phyloP scores from a whole-genome alignment of 2,888 invertebrate species.

The Onchidella celtica region DNA sequence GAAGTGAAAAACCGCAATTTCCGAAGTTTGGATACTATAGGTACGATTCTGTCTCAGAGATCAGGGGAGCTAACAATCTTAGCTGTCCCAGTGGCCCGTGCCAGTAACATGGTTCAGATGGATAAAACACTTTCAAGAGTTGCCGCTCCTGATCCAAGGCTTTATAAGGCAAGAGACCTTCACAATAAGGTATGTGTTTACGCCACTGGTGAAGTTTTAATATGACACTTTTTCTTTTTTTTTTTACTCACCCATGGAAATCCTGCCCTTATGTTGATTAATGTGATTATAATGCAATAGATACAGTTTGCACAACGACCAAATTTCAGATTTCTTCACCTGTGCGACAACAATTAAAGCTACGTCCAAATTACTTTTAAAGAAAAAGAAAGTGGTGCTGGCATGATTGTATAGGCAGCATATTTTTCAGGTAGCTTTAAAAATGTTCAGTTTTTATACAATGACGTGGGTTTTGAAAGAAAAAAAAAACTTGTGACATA shows the following conservation, averaged over 20 bases:
- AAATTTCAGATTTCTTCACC: too few species aligned
- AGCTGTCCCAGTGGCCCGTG: conserved; percentile 69
- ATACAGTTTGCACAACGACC: neutral
- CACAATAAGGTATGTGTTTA: conserved; percentile 56
- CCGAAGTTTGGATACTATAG: conserved; percentile 60
- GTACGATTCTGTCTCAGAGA: conserved; percentile 61
- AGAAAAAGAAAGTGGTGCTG: too few species aligned
- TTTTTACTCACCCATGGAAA: neutral
- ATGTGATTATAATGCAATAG: too few species aligned
- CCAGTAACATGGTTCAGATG: conserved; percentile 52
- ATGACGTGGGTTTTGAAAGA: too few species aligned
- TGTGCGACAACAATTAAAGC: too few species aligned
- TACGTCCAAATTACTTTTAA: too few species aligned
- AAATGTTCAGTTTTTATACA: too few species aligned
- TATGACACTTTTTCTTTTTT: neutral
- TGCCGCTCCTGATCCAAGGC: conserved; percentile 57
- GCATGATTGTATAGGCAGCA: too few species aligned
- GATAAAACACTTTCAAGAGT: conserved; percentile 49
- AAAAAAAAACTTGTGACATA: too few species aligned
- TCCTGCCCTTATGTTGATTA: too few species aligned
- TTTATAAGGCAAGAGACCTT: conserved; percentile 65
- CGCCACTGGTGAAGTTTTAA: too few species aligned
- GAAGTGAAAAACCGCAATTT: conserved; percentile 71
- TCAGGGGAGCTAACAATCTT: conserved; percentile 65
- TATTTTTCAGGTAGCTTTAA: too few species aligned